phyloP scores from a whole-genome alignment of 2,888 invertebrate species.

The Euphydryas editha region DNA sequence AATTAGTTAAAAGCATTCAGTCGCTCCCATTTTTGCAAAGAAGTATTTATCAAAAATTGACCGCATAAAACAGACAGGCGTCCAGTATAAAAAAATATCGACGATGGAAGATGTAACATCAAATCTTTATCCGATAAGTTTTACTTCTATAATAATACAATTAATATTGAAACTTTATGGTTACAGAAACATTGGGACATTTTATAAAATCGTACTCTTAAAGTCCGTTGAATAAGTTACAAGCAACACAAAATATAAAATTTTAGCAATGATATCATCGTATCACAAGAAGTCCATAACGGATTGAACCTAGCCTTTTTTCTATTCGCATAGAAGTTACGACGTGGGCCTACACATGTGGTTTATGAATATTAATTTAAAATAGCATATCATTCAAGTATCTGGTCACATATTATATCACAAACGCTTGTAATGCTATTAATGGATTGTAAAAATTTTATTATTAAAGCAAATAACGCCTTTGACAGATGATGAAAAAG shows the following conservation, averaged over 20 bases:
- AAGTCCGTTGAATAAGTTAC: neutral
- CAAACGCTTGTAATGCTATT: constrained; percentile 18
- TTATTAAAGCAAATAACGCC: neutral
- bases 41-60: constrained; percentile 17
- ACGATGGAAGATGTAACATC: constrained; percentile 2
- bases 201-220: constrained; percentile 11
- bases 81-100: neutral
- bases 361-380: constrained; percentile 12
- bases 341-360: constrained; percentile 21
- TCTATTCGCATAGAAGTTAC: constrained; percentile 20
- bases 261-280: constrained; percentile 36
- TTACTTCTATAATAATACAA: neutral
- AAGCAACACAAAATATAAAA: neutral
- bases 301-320: constrained; percentile 13
- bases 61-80: neutral
- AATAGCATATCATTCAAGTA: constrained; percentile 7
- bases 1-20: constrained; percentile 42
- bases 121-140: constrained; percentile 10
- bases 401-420: constrained; percentile 8
- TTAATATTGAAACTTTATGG: constrained; percentile 1
- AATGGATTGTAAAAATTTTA: neutral
- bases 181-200: constrained; percentile 16
- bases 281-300: constrained; percentile 27
- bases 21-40: constrained; percentile 40
- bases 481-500: no score